Evolutionary conservation across 2,888 invertebrate species (phyloP), one percentile per base, ranked within the genome.

Genomic region (Smittia aterrima): DNA sequence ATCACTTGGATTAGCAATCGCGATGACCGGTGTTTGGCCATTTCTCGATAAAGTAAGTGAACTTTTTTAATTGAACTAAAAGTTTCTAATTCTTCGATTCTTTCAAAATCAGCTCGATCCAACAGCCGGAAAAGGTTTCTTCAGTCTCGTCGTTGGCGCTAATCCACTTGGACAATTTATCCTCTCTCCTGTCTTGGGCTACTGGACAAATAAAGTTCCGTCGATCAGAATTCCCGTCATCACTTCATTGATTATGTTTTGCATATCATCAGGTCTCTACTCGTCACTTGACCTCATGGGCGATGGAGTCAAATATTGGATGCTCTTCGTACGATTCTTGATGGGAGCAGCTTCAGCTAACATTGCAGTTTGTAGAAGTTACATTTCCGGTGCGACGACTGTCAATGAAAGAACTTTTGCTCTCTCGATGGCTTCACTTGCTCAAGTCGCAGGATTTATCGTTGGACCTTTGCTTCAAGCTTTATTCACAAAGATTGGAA

Each of bases 1-100:
- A 89, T 92, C 93, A 0, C 84, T 95, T 68, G 94, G 93, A 27
- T 94, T 72, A 18, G 72, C 72, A 6, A 62, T 72, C 7, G 38
- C 38, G 1, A 72, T 72, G 72, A 72, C 72, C 6, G 72, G 72
- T 20, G 32, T 72, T 40, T 72, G 72, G 72, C 72, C 72, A n/a
- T 72, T 27, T 16, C 22, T 72, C n/a, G 54, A 40, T 38, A 72
- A 72, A 72, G 72, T 93, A 84, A 81, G 78, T 78, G 13, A n/a
- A 9, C 47, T 47, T 47, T 47, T 7, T 16, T n/a, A 13, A n/a
- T n/a, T n/a, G n/a, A 6, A 6, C 6, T 38, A 38, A 38, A 11
- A 38, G 11, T 7, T 7, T 38, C 11, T 6, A 9, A 6, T 38
- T 38, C 38, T 32, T 32, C 9, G 32, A 3, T 47, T 11, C 11